Conservation (phyloP, 2,888 invertebrate genomes). For the Cosmorhoe ocellata region DNA sequence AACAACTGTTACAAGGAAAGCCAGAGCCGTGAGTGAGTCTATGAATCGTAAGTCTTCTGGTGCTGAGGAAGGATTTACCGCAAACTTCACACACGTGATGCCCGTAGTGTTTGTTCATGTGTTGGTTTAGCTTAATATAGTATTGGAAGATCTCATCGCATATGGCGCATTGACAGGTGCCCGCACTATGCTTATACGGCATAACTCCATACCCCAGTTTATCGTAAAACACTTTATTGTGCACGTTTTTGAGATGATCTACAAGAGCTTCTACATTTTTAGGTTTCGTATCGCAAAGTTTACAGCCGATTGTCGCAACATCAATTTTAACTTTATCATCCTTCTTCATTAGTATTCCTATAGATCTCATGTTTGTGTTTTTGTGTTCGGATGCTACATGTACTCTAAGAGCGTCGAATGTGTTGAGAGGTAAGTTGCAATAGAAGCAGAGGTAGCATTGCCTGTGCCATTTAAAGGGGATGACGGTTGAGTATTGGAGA, state of each 20-base stretch:
- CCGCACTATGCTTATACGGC: constrained; percentile 57
- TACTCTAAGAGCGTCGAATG: constrained; percentile 55
- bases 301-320: constrained; percentile 51
- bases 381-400: constrained; percentile 61
- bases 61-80: constrained; percentile 67
- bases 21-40: constrained; percentile 53
- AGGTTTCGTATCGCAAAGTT: constrained; percentile 44
- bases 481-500: constrained; percentile 59
- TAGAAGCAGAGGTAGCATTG: constrained; percentile 72
- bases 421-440: constrained; percentile 64
- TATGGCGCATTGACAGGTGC: constrained; percentile 56
- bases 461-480: constrained; percentile 74
- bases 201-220: constrained; percentile 55
- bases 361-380: constrained; percentile 55
- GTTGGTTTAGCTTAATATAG: constrained; percentile 70
- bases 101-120: constrained; percentile 71
- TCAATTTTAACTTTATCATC: constrained; percentile 75
- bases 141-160: constrained; percentile 62
- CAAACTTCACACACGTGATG: constrained; percentile 68
- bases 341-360: constrained; percentile 61
- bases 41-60: constrained; percentile 63
- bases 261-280: constrained; percentile 47
- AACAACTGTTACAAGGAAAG: constrained; percentile 58
- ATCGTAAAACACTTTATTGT: constrained; percentile 51
- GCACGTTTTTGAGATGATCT: constrained; percentile 52